Base-by-base conservation (phyloP, 2,888 invertebrate genomes). In the Dexiosoma caninum region DNA sequence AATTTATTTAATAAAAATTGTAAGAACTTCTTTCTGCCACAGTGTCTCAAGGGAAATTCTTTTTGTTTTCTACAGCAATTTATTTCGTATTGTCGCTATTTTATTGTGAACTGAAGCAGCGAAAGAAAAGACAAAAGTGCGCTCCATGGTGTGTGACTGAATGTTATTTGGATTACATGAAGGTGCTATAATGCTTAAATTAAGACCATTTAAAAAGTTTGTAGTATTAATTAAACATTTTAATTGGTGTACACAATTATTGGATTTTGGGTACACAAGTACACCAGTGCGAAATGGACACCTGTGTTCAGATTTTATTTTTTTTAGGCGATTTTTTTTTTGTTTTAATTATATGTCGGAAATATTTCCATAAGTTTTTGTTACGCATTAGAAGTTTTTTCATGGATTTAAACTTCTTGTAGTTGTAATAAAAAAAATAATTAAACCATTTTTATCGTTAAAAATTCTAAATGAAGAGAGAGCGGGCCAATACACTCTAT, bases 161-260 rank as follows among this genome's bases (percentile, higher is more conserved):
- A 19, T 6, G 27, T 9, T 62, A 57, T 74, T 49, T 49, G 69
- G 59, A 70, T 69, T n/a, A 32, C 21, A 8, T 51, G 14, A 66
- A 60, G 49, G 40, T 46, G 55, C 30, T 66, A 35, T 23, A 40
- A 44, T 42, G 55, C 19, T 42, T 16, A 67, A 66, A 49, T 75
- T 67, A 55, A 80, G 67, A 67, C 14, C 60, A 62, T 81, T 80
- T 62, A 62, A 42, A 12, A 67, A 76, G 76, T 72, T 80, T 67
- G 60, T 42, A 49, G 46, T 72, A 72, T 67, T 76, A 81, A 81
- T 76, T 72, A 62, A 72, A 72, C 55, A 69, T 30, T 51, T 67
- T 51, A 67, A 59, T 75, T 75, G 59, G 6, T n/a, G 49, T 12
- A 40, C 74, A 49, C 49, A 49, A 10, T 53, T 71, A 5, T 14